These are phyloP conservation scores for Acleris sparsana DNA, from an alignment of 2,888 invertebrate species.

Conservation along the genomic window DNA sequence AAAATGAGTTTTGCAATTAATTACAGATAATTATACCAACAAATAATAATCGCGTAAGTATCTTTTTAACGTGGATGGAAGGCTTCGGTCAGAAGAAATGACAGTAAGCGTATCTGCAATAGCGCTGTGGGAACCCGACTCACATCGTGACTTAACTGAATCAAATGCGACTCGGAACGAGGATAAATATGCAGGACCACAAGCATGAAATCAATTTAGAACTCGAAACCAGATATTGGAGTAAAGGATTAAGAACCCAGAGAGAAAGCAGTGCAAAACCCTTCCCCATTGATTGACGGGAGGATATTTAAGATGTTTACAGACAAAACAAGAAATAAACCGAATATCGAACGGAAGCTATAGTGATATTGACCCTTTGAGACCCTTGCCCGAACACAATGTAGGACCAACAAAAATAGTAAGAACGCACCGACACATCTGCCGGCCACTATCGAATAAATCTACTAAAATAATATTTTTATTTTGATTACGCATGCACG, in stretches of 20 bases:
- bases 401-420: conserved; percentile 75
- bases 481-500: conserved; percentile 79
- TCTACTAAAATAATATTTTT: conserved; percentile 83
- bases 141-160: conserved; percentile 43
- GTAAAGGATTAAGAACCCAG: conserved; percentile 27
- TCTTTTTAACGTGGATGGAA: conserved; percentile 35
- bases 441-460: conserved; percentile 80
- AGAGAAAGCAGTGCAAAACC: conserved; percentile 42
- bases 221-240: conserved; percentile 19
- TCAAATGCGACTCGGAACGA: conserved; percentile 39
- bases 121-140: conserved; percentile 45
- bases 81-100: conserved; percentile 26
- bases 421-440: conserved; percentile 73
- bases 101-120: conserved; percentile 43
- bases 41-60: background rate
- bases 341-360: conserved; percentile 72
- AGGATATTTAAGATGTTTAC: conserved; percentile 64
- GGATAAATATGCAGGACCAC: conserved; percentile 47
- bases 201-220: conserved; percentile 50
- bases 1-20: background rate
- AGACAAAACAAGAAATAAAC: conserved; percentile 67
- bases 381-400: conserved; percentile 71
- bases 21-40: background rate
- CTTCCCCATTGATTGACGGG: conserved; percentile 56
- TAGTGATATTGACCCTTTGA: conserved; percentile 73